Percentiles rank a stretch among this genome's conserved stretches.
These are phyloP conservation scores for Sturnira hondurensis DNA, from an alignment of 2,113 vertebrate species.

Conservation along the genomic window DNA sequence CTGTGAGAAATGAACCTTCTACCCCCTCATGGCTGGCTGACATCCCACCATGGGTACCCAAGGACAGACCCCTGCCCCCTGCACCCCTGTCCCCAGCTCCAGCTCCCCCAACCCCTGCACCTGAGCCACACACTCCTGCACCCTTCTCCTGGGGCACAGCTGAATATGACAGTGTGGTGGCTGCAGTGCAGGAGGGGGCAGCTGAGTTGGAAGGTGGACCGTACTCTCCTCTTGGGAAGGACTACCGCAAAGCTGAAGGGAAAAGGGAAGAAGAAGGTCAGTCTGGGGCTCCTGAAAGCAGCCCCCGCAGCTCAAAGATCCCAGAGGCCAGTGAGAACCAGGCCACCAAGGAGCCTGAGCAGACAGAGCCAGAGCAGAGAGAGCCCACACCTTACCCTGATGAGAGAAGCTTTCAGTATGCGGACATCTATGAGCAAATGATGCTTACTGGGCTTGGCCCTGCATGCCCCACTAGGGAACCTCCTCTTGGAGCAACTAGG, in stretches of 20 bases:
- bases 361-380: conserved; percentile 86
- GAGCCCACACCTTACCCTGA: conserved; percentile 95
- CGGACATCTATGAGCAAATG: conserved; percentile 90
- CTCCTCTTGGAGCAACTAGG: conserved; percentile 47
- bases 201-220: conserved; percentile 73
- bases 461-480: conserved; percentile 59
- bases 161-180: conserved; percentile 67
- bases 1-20: conserved; percentile 31
- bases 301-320: conserved; percentile 21
- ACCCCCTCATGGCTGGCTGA: conserved; percentile 73
- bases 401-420: conserved; percentile 92
- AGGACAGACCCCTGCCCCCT: conserved; percentile 69
- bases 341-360: conserved; percentile 55
- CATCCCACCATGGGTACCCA: conserved; percentile 76
- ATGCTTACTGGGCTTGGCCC: conserved; percentile 77
- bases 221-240: conserved; percentile 71
- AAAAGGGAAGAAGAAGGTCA: conserved; percentile 47
- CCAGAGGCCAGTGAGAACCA: neutral
- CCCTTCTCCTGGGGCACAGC: conserved; percentile 67
- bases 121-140: conserved; percentile 44
- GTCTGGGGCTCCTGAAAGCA: neutral
- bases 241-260: conserved; percentile 72
- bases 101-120: conserved; percentile 44
- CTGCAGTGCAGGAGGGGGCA: conserved; percentile 69
- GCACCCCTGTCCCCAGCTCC: conserved; percentile 70